A percentile compares a stretch with the other conserved stretches of the same genome.
These are phyloP conservation scores for Calephelis perditalis DNA, from an alignment of 2,888 invertebrate genomes.

Conservation along the genomic window DNA sequence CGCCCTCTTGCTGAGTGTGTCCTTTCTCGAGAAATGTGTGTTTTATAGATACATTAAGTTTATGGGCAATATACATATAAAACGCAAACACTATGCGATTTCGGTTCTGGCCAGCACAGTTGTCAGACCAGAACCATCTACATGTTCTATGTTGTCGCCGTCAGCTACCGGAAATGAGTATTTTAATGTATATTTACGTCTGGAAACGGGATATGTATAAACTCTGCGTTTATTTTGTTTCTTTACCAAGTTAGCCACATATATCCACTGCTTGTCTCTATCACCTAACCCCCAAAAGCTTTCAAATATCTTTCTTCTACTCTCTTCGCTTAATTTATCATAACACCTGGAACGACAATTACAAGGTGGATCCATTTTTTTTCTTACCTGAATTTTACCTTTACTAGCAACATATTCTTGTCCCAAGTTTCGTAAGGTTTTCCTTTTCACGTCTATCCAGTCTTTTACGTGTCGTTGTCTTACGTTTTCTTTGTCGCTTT, in stretches of 20 bases:
- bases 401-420: background rate
- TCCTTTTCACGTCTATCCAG: background rate
- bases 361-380: background rate
- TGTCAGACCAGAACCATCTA: background rate
- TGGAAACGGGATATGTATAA: background rate
- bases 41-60: background rate
- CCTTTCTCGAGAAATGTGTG: background rate
- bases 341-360: background rate
- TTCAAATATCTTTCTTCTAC: conserved; percentile 12
- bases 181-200: background rate
- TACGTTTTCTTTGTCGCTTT: background rate
- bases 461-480: background rate
- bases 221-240: conserved; percentile 1
- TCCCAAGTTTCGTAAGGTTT: background rate
- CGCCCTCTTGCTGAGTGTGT: background rate
- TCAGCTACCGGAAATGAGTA: conserved; percentile 14
- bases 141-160: conserved; percentile 7
- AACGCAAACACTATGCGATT: too few relatives aligned
- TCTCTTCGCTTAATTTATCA: background rate
- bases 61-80: conserved; percentile 4
- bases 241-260: background rate
- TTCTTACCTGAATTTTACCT: background rate
- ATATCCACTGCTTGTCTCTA: conserved; percentile 14
- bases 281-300: conserved; percentile 15
- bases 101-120: too few relatives aligned